These are phyloP conservation scores for Tretioscincus oriximinensis DNA, from an alignment of 2,113 vertebrate species.

Conservation along the genomic window DNA sequence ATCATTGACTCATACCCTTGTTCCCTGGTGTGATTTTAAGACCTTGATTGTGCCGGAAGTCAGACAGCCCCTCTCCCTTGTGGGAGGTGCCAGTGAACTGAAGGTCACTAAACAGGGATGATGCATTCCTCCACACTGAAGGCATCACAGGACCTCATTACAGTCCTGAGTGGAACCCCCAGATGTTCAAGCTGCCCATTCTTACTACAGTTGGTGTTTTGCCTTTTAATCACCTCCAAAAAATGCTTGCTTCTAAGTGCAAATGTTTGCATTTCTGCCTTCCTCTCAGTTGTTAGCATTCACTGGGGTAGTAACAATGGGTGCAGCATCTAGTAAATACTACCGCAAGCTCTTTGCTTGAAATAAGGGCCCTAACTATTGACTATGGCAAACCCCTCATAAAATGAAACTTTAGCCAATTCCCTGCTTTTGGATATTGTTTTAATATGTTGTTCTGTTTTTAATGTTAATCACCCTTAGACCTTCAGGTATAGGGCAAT, in stretches of 20 bases:
- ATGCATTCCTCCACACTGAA: too few species aligned
- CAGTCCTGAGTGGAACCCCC: neutral
- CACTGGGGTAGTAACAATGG: neutral
- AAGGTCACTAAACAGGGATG: too few species aligned
- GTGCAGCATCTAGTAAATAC: neutral
- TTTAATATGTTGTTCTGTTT: too few species aligned
- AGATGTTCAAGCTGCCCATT: neutral
- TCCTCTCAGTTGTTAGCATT: neutral
- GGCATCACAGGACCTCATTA: too few species aligned
- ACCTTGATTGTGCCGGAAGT: too few species aligned
- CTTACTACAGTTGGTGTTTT: neutral
- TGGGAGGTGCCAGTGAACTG: too few species aligned
- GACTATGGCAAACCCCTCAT: constrained; percentile 15
- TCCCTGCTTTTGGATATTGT: too few species aligned
- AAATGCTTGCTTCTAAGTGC: neutral
- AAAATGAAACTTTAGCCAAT: neutral
- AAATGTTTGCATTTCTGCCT: neutral
- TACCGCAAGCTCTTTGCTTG: neutral
- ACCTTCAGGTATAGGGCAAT: too few species aligned
- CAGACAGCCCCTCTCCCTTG: too few species aligned
- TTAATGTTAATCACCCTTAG: too few species aligned
- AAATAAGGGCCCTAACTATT: neutral
- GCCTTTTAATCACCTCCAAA: neutral
- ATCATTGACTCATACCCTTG: too few species aligned
- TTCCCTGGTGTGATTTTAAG: too few species aligned